phyloP scores from a whole-genome alignment of 2,797 vertebrate genomes.

The Karalla daura region DNA sequence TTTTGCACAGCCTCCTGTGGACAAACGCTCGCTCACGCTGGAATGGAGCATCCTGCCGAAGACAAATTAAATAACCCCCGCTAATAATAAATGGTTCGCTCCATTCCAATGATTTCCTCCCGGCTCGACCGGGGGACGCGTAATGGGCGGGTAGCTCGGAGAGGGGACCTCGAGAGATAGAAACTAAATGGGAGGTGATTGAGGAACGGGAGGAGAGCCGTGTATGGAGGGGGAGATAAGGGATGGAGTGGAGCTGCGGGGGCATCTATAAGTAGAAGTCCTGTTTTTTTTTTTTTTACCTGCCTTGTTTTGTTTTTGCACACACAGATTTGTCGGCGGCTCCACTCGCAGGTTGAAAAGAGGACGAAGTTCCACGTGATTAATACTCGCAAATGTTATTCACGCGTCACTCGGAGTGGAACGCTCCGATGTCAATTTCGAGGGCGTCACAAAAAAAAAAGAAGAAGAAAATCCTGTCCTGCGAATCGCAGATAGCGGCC shows the following conservation, averaged over 20 bases:
- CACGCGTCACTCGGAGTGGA: constrained; percentile 10
- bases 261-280: constrained; percentile 10
- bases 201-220: constrained; percentile 34
- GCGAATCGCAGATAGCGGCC: constrained; percentile 24
- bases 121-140: constrained; percentile 43
- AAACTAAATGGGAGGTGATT: constrained; percentile 62
- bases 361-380: constrained; percentile 26
- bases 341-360: constrained; percentile 19
- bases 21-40: constrained; percentile 35
- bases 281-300: constrained; percentile 9
- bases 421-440: constrained; percentile 19
- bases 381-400: constrained; percentile 15
- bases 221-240: constrained; percentile 39
- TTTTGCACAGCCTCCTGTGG: constrained; percentile 33
- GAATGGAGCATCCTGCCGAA: constrained; percentile 58
- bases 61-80: constrained; percentile 66
- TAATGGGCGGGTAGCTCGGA: constrained; percentile 56
- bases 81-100: constrained; percentile 72
- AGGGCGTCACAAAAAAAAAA: not conserved
- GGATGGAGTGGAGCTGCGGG: constrained; percentile 12
- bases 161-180: constrained; percentile 55
- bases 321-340: constrained; percentile 9
- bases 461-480: not conserved
- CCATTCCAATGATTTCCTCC: constrained; percentile 66
- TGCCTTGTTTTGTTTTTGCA: constrained; percentile 14